Base-by-base conservation (phyloP, 2,888 invertebrate species). In the Pachycephus smyrnensis region DNA sequence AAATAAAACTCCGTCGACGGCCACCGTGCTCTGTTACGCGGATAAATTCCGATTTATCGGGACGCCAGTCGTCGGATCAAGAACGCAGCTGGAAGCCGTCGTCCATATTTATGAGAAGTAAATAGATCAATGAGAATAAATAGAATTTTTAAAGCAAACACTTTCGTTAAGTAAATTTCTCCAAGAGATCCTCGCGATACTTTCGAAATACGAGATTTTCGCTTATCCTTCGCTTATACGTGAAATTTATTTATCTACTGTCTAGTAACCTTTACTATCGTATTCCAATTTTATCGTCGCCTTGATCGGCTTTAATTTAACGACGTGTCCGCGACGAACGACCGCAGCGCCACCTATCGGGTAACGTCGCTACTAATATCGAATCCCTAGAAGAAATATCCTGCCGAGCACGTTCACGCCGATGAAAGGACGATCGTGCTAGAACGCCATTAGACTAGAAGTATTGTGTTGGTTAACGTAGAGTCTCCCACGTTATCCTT, bases 401-500 rank as follows among this genome's bases (percentile, higher is more conserved):
- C 40, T 55, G 40, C 9, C 40, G 6, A 55, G 40, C 23, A 55
- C 40, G 23, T 55, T 55, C 9, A 32, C 71, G 9, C 31, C 71
- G n/a, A 71, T 15, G 71, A 71, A 71, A 71, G 32, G 71, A 71
- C 71, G 31, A 71, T 31, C 71, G 71, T 30, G 31, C 30, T 31
- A 71, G 31, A 71, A 32, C 15, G 71, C 31, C 71, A 71, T 71
- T 71, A 30, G 71, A 32, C 31, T 9, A 15, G 71, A 32, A 32
- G 71, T 4, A 12, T 71, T 15, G 11, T 71, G 4, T 12, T 71
- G 71, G 71, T 31, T 30, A 71, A 31, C 32, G 40, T 23, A 55
- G 74, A 77, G 80, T 84, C 85, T 86, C 81, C 84, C 86, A 84
- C 84, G 86, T 86, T 86, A 77, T 79, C 76, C 77, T 69, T 37